Evolutionary conservation across 2,888 invertebrate species (phyloP).

Genomic region (Dasysyrphus albostriatus): DNA sequence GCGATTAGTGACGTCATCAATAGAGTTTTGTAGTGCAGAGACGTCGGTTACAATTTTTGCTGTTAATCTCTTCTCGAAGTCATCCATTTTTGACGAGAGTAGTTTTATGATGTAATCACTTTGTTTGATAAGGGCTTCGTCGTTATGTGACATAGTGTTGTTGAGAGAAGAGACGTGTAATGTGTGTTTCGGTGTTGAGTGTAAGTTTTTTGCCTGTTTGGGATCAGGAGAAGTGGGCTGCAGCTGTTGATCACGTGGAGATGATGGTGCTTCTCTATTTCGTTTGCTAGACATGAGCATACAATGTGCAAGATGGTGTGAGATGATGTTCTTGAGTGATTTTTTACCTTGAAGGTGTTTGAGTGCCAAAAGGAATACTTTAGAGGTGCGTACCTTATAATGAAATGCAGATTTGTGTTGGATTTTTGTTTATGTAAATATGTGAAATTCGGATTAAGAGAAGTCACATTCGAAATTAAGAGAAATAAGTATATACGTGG

Average conservation of each 20-base stretch:
- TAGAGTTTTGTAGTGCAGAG: not conserved
- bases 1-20: slow-evolving; percentile 4
- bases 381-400: not conserved
- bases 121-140: not conserved
- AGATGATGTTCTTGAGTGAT: too few species aligned
- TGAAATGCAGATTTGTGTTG: not conserved
- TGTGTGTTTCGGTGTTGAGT: not conserved
- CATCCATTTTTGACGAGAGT: not conserved
- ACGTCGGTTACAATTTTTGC: not conserved
- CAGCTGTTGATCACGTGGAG: not conserved
- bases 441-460: not conserved
- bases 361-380: not conserved
- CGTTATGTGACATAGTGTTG: not conserved
- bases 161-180: not conserved
- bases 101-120: not conserved
- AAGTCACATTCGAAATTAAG: too few species aligned
- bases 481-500: too few species aligned
- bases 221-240: not conserved
- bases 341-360: too few species aligned
- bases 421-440: not conserved
- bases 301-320: too few species aligned
- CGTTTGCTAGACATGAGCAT: too few species aligned
- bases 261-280: not conserved
- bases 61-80: not conserved
- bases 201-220: slow-evolving; percentile 5